Evolutionary conservation across 2,113 vertebrate genomes (phyloP).

Genomic region (Atractosteus spatula): DNA sequence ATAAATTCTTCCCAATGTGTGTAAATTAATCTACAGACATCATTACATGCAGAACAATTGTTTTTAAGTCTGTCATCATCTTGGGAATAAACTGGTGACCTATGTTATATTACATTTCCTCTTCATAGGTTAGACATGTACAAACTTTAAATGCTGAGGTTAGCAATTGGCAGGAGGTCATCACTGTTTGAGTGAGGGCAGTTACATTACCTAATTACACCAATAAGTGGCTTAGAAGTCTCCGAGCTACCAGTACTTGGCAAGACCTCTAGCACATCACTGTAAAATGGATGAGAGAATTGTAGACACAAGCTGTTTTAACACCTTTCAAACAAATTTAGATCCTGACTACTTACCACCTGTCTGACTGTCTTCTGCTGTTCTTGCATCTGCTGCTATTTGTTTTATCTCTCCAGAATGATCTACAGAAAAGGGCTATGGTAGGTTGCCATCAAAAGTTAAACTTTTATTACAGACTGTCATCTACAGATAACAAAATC

Average conservation of each 20-base stretch:
- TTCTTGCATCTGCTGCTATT: background rate
- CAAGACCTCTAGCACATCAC: background rate
- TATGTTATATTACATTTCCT: too few species aligned
- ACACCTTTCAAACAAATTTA: slow-evolving; percentile 5
- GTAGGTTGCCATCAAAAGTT: too few species aligned
- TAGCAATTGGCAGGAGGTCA: background rate
- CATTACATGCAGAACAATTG: too few species aligned
- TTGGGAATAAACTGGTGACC: too few species aligned
- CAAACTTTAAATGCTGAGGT: background rate
- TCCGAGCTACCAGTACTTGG: background rate
- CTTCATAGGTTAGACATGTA: too few species aligned
- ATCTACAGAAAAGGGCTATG: too few species aligned
- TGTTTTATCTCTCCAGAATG: background rate
- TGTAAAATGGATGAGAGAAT: background rate
- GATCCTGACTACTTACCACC: background rate
- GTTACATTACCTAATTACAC: background rate
- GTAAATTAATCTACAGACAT: too few species aligned
- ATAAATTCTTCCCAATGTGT: too few species aligned
- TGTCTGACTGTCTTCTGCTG: background rate
- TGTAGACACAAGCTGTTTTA: background rate
- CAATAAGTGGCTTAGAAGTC: background rate
- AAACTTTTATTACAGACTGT: too few species aligned
- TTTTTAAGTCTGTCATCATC: too few species aligned
- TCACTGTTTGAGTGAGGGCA: background rate
- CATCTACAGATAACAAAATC: too few species aligned